Percentiles rank a stretch among this genome's conserved stretches.
Evolutionary conservation across 2,113 vertebrate species (phyloP).

Genomic region (Caranx melampygus): DNA sequence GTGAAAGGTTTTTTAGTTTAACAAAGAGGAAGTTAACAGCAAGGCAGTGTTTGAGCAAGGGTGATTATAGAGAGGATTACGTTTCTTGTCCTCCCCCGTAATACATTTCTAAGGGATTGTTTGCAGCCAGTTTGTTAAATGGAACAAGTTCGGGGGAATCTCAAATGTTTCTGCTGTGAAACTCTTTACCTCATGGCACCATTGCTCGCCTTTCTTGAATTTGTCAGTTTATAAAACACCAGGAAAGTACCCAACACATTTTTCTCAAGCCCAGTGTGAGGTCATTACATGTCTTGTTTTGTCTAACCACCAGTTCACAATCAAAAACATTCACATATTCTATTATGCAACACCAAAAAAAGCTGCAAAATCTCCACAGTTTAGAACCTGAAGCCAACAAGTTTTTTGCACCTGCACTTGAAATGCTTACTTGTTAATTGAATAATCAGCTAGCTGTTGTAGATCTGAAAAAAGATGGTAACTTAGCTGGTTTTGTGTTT

Average conservation of each 20-base stretch:
- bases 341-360: background rate
- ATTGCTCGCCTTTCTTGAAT: background rate
- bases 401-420: no score
- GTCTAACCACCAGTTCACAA: background rate
- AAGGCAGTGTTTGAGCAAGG: slow-evolving; percentile 67
- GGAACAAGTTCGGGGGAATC: slow-evolving; percentile 19
- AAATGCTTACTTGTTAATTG: no score
- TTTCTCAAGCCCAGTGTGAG: no score
- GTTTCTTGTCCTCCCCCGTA: slow-evolving; percentile 39
- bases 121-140: slow-evolving; percentile 59
- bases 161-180: slow-evolving; percentile 18
- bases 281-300: background rate
- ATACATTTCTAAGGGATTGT: slow-evolving; percentile 57
- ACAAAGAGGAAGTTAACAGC: slow-evolving; percentile 69
- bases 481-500: background rate
- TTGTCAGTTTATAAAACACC: background rate
- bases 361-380: no score
- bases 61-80: slow-evolving; percentile 69
- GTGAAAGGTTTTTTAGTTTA: slow-evolving; percentile 44
- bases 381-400: background rate
- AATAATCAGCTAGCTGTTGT: background rate
- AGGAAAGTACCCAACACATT: background rate
- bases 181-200: slow-evolving; percentile 8
- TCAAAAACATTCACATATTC: background rate
- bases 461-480: background rate